Conservation (phyloP, 30 jellyfish, hydroid and myxozoan species). For the Pelagia noctiluca region DNA sequence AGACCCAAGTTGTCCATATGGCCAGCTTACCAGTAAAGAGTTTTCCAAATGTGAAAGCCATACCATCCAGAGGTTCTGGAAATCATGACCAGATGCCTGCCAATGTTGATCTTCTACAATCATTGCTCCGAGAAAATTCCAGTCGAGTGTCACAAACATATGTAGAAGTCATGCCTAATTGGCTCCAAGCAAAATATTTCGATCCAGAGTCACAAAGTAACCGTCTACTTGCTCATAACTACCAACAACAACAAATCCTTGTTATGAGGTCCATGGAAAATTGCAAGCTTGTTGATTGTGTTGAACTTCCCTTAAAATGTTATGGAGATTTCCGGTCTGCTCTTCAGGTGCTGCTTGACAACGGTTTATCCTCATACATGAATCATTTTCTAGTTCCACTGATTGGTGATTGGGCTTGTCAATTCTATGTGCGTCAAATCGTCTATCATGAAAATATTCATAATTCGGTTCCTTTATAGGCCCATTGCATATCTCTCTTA, state of each 20-base stretch:
- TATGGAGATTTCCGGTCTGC: constrained; percentile 37
- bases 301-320: constrained; percentile 47
- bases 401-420: constrained; percentile 31
- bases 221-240: constrained; percentile 33
- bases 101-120: background rate
- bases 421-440: constrained; percentile 20
- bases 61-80: background rate
- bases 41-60: constrained; percentile 20
- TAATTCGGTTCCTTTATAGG: background rate
- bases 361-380: constrained; percentile 31
- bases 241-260: constrained; percentile 26
- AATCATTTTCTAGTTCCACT: constrained; percentile 26
- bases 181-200: constrained; percentile 38
- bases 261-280: constrained; percentile 43
- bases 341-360: constrained; percentile 3
- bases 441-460: background rate
- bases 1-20: constrained; percentile 38
- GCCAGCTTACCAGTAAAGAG: constrained; percentile 35
- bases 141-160: constrained; percentile 10
- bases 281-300: constrained; percentile 44
- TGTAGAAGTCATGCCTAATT: constrained; percentile 38
- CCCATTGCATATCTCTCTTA: background rate
- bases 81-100: constrained; percentile 6
- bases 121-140: background rate
- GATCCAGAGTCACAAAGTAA: constrained; percentile 53